These are phyloP conservation scores for Tupaia chinensis DNA, from an alignment of 2,113 vertebrate genomes.

Conservation along the genomic window DNA sequence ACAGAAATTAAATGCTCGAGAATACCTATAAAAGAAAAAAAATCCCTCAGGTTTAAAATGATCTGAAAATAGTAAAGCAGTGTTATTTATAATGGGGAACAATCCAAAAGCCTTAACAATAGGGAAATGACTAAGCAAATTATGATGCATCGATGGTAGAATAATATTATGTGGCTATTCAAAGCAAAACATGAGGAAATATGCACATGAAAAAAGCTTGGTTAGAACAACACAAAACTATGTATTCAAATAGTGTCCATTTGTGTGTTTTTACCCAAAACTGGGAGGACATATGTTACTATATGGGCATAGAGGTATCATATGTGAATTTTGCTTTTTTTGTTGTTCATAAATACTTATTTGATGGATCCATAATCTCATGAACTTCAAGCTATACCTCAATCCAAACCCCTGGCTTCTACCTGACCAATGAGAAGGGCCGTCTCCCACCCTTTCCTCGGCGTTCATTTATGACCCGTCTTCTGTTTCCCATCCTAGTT, in stretches of 20 bases:
- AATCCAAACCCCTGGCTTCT: neutral
- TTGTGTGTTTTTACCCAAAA: neutral
- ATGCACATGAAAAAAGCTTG: neutral
- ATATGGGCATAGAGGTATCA: neutral
- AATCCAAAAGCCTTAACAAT: slow-evolving; percentile 66
- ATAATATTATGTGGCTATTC: neutral
- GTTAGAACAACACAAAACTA: neutral
- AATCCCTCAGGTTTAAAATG: neutral
- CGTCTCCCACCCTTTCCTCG: neutral
- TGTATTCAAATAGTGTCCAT: neutral
- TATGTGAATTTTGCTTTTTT: neutral
- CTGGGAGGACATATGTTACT: neutral
- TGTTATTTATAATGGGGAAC: slow-evolving; percentile 61
- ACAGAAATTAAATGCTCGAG: slow-evolving; percentile 20
- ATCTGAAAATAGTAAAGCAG: slow-evolving; percentile 40
- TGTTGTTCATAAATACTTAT: neutral
- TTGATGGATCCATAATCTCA: neutral
- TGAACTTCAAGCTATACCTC: neutral
- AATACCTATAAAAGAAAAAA: neutral
- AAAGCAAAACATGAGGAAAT: slow-evolving; percentile 16
- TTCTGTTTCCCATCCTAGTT: neutral
- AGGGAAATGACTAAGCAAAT: slow-evolving; percentile 68
- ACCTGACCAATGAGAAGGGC: neutral
- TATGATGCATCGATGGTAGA: neutral
- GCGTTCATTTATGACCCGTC: neutral